Percentiles rank a stretch among this genome's conserved stretches.
These are phyloP conservation scores for Saccostrea cuccullata DNA, from an alignment of 1,140 invertebrate genomes.

Conservation along the genomic window DNA sequence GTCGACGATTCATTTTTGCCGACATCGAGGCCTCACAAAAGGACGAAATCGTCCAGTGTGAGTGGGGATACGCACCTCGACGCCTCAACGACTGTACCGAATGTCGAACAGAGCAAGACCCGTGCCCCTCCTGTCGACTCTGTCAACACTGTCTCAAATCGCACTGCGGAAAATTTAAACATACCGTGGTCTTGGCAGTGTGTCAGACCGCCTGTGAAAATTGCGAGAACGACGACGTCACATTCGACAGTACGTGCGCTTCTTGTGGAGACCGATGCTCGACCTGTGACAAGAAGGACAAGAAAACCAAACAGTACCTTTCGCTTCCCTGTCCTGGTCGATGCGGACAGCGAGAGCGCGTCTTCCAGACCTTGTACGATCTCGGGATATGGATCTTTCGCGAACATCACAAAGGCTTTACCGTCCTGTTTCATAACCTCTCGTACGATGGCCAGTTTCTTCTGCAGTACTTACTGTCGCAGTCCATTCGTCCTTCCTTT, in stretches of 20 bases:
- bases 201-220: slow-evolving; percentile 34
- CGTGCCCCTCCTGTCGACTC: not conserved
- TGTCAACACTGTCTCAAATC: slow-evolving; percentile 39
- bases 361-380: slow-evolving; percentile 30
- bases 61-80: slow-evolving; percentile 1
- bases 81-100: not conserved
- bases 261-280: not conserved
- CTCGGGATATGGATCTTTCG: not conserved
- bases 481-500: not conserved
- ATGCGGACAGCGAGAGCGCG: slow-evolving; percentile 48
- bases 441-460: slow-evolving; percentile 19
- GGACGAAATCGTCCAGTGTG: slow-evolving; percentile 33
- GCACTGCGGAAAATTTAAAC: slow-evolving; percentile 33
- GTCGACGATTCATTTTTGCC: slow-evolving; percentile 43
- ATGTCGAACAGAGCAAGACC: not conserved
- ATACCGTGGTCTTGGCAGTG: slow-evolving; percentile 14
- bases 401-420: slow-evolving; percentile 4
- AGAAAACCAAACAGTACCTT: slow-evolving; percentile 15
- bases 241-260: not conserved
- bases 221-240: slow-evolving; percentile 33
- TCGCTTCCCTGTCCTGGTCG: slow-evolving; percentile 17
- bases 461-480: slow-evolving; percentile 16
- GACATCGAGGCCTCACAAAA: slow-evolving; percentile 47
- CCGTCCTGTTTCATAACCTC: not conserved
- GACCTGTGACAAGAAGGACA: not conserved